Conservation (phyloP, 2,888 invertebrate species). For the Patella caerulea region DNA sequence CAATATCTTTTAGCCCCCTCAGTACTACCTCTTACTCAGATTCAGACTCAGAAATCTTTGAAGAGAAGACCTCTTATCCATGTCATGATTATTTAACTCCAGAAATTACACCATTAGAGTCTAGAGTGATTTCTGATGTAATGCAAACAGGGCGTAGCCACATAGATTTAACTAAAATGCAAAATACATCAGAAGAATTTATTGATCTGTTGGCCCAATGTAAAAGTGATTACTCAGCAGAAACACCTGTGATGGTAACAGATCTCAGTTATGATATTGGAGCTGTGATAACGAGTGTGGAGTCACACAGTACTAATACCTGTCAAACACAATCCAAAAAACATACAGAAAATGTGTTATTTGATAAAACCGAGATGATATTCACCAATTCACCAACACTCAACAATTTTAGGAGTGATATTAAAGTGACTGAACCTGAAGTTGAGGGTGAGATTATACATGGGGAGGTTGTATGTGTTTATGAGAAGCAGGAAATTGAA, state of each 20-base stretch:
- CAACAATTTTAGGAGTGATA: neutral
- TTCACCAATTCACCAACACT: neutral
- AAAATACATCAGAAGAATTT: neutral
- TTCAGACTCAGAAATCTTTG: too few relatives aligned
- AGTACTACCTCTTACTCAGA: too few relatives aligned
- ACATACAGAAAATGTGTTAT: neutral
- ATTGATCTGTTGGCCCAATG: neutral
- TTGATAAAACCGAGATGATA: neutral
- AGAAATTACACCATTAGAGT: too few relatives aligned
- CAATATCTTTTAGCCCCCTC: too few relatives aligned
- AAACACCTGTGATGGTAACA: neutral
- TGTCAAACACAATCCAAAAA: neutral
- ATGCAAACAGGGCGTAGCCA: too few relatives aligned
- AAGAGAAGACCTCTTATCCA: too few relatives aligned
- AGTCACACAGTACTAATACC: neutral
- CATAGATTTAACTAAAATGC: too few relatives aligned
- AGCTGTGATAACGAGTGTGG: neutral
- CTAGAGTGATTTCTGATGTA: too few relatives aligned
- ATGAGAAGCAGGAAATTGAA: neutral
- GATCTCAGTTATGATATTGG: neutral
- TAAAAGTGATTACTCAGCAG: neutral
- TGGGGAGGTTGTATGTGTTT: neutral
- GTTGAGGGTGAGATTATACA: neutral
- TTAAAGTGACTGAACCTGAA: neutral
- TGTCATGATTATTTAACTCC: too few relatives aligned